phyloP scores from a whole-genome alignment of 2,113 vertebrate genomes.

The Stomatorhinus ivindoensis region DNA sequence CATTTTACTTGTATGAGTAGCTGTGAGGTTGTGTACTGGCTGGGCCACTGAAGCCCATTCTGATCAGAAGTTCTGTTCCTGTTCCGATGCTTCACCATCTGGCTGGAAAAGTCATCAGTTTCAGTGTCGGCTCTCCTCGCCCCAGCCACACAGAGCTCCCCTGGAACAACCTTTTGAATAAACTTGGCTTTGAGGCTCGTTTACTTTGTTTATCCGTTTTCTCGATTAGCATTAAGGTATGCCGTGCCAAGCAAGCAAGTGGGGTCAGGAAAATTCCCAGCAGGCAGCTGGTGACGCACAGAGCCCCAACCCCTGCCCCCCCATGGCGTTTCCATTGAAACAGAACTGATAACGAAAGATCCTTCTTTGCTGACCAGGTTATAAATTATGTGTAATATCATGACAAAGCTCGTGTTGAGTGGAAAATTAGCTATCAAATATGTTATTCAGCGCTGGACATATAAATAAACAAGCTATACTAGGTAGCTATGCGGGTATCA shows the following conservation, averaged over 20 bases:
- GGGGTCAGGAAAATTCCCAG: background rate
- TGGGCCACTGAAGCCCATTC: background rate
- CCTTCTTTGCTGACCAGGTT: background rate
- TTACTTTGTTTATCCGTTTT: constrained; percentile 35
- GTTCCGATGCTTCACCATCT: background rate
- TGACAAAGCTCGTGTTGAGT: background rate
- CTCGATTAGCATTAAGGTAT: constrained; percentile 33
- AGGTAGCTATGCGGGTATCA: background rate
- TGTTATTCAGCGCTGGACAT: background rate
- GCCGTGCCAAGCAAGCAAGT: background rate
- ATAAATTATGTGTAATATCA: background rate
- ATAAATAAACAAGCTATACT: background rate
- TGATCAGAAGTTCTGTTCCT: background rate
- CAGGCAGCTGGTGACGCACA: background rate
- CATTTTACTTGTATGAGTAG: background rate
- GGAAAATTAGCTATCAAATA: background rate
- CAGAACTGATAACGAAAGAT: background rate
- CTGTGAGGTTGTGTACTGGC: background rate
- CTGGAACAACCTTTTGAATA: background rate
- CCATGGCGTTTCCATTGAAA: background rate
- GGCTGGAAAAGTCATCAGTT: constrained; percentile 2
- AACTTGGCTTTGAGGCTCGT: constrained; percentile 19
- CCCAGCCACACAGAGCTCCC: background rate
- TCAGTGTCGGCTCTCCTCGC: background rate
- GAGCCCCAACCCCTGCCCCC: background rate